phyloP scores from a whole-genome alignment of 2,888 invertebrate genomes.

The Physocephala rufipes region DNA sequence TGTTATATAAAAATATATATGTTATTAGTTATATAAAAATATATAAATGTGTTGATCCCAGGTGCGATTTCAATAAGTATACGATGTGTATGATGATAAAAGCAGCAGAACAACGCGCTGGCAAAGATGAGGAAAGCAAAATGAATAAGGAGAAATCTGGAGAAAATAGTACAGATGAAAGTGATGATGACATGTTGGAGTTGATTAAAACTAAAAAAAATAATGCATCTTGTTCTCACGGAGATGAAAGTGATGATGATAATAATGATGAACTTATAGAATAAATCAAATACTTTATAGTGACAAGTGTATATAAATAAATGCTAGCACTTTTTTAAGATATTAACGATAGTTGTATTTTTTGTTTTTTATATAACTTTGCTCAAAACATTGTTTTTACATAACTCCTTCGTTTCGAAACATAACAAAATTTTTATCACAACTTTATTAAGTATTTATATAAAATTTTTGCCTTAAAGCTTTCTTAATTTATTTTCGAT shows the following conservation, averaged over 20 bases:
- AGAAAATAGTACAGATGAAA: neutral
- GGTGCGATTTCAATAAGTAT: conserved; percentile 91
- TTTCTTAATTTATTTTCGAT: too few relatives aligned
- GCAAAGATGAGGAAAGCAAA: conserved; percentile 22
- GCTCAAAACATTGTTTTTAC: neutral
- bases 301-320: neutral
- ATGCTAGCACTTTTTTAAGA: too few relatives aligned
- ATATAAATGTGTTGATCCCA: conserved; percentile 65
- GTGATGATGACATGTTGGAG: conserved; percentile 8
- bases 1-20: too few relatives aligned
- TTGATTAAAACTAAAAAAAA: conserved; percentile 8
- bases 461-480: too few relatives aligned
- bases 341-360: too few relatives aligned
- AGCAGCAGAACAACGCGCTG: conserved; percentile 59
- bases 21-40: neutral
- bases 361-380: too few relatives aligned
- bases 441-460: neutral
- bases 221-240: neutral
- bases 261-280: conserved; percentile 23
- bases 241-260: conserved; percentile 45
- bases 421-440: too few relatives aligned
- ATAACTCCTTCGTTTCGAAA: neutral
- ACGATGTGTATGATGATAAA: conserved; percentile 76
- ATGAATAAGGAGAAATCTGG: neutral
- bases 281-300: neutral